Percentiles rank a stretch among this genome's conserved stretches.
phyloP scores from a whole-genome alignment of 2,113 vertebrate species.

The Microtus montanus region DNA sequence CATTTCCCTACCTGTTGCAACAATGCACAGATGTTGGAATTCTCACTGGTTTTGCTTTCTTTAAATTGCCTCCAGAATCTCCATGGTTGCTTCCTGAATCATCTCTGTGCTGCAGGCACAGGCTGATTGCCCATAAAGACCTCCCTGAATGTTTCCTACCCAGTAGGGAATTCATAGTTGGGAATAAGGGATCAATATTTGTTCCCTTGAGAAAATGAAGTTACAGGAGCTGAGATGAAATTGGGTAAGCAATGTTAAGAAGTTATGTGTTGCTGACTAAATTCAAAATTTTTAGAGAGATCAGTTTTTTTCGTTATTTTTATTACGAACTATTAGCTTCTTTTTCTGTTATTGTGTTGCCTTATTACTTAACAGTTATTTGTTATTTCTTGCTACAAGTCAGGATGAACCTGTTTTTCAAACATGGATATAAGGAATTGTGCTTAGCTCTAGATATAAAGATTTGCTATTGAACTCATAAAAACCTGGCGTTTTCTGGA shows the following conservation, averaged over 20 bases:
- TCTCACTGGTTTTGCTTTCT: neutral
- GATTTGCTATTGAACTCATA: neutral
- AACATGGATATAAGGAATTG: neutral
- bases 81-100: neutral
- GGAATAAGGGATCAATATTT: neutral
- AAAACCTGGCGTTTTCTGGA: neutral
- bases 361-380: neutral
- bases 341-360: neutral
- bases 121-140: neutral
- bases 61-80: neutral
- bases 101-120: neutral
- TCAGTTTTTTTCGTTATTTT: neutral
- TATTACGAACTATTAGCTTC: neutral
- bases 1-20: neutral
- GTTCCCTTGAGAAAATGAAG: neutral
- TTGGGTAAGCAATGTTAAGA: neutral
- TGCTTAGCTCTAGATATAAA: neutral
- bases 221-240: neutral
- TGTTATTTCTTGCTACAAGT: neutral
- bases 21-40: neutral
- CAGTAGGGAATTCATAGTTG: neutral
- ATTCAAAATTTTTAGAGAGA: neutral
- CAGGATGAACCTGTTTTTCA: neutral
- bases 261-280: neutral
- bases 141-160: neutral